phyloP scores from a whole-genome alignment of 2,888 invertebrate species.

The Andrena hattorfiana region DNA sequence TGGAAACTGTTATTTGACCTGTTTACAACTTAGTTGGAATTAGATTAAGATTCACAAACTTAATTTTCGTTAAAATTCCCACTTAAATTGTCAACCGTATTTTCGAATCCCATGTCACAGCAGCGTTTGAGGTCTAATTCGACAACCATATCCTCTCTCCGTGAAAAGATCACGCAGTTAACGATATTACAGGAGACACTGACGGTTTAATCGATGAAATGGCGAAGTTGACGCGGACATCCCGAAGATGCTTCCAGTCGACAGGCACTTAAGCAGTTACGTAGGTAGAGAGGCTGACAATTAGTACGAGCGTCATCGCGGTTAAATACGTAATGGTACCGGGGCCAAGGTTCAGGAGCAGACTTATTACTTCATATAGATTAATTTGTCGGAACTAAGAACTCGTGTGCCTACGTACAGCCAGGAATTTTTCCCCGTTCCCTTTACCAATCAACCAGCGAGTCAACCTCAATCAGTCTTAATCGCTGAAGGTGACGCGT shows the following conservation, averaged over 20 bases:
- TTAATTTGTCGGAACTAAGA: conserved; percentile 70
- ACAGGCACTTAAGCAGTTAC: conserved; percentile 44
- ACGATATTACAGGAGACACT: conserved; percentile 4
- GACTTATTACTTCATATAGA: conserved; percentile 73
- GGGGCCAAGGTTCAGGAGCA: conserved; percentile 79
- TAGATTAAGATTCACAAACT: too few species aligned
- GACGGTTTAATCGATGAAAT: conserved; percentile 33
- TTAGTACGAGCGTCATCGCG: conserved; percentile 65
- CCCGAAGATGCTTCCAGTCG: conserved; percentile 1
- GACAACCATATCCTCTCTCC: not conserved
- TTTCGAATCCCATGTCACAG: too few species aligned
- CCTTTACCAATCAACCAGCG: conserved; percentile 2
- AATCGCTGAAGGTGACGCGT: conserved; percentile 26
- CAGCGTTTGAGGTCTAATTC: not conserved
- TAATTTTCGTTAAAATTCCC: too few species aligned
- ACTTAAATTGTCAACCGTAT: too few species aligned
- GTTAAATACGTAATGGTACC: conserved; percentile 78
- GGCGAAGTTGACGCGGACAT: conserved; percentile 9
- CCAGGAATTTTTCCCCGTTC: conserved; percentile 14
- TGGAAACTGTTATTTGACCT: too few species aligned
- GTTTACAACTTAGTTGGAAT: too few species aligned
- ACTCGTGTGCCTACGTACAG: conserved; percentile 40
- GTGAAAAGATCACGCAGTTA: not conserved
- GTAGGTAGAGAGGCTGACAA: conserved; percentile 61
- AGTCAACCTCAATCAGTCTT: conserved; percentile 19